A percentile compares a stretch with the other conserved stretches of the same genome.
Evolutionary conservation across 2,888 invertebrate genomes (phyloP).

Genomic region (Campaea margaritaria): DNA sequence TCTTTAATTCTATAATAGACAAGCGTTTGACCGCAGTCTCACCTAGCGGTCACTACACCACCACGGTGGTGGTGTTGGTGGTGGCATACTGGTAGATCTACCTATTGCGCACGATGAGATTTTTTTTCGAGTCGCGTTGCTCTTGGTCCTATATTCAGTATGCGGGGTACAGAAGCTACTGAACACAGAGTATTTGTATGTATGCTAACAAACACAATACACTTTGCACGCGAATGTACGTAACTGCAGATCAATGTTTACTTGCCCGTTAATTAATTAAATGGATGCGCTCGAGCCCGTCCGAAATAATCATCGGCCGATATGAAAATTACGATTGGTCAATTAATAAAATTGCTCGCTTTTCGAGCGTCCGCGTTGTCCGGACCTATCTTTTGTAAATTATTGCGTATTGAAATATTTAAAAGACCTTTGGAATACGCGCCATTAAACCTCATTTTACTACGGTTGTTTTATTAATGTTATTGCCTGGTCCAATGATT

Average conservation of each 20-base stretch:
- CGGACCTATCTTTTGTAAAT: constrained; percentile 31
- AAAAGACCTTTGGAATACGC: constrained; percentile 21
- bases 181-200: not conserved
- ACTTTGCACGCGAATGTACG: constrained; percentile 32
- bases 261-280: constrained; percentile 50
- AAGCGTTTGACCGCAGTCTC: too few relatives aligned
- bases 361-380: constrained; percentile 13
- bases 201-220: constrained; percentile 46
- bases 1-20: too few relatives aligned
- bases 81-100: too few relatives aligned
- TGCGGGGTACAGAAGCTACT: not conserved
- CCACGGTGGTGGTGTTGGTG: too few relatives aligned
- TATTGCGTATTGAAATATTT: constrained; percentile 34
- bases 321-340: constrained; percentile 33
- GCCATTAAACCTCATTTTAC: constrained; percentile 24
- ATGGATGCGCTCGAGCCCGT: constrained; percentile 39
- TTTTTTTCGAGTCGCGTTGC: too few relatives aligned
- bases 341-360: constrained; percentile 38
- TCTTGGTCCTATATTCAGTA: too few relatives aligned
- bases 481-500: constrained; percentile 18
- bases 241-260: constrained; percentile 42
- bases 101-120: too few relatives aligned
- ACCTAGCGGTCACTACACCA: too few relatives aligned
- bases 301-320: constrained; percentile 24
- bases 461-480: constrained; percentile 28